Evolutionary conservation across 2,888 invertebrate species (phyloP), one percentile per base, ranked within the genome.

Genomic region (Microchrysa polita): DNA sequence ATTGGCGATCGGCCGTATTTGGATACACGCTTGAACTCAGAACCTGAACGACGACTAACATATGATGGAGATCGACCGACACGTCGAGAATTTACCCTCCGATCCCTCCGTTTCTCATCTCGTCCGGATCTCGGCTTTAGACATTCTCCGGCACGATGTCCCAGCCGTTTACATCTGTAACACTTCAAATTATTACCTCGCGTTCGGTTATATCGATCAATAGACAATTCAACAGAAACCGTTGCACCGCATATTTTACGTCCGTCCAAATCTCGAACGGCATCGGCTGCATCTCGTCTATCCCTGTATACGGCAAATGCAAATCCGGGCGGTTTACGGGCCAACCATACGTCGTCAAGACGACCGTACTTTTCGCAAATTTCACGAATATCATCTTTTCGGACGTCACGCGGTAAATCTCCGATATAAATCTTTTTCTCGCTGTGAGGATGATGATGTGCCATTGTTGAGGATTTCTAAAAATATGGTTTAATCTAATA

Each of bases 301-400:
- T 61, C 61, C 1, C 40, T 42, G 40, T 22, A 61, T 20, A 40
- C 61, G 40, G 18, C 61, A 42, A 61, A 61, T 23, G 40, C 61
- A 42, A 61, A 61, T 1, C 61, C 61, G 2, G 61, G 61, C 18
- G 61, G 61, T 9, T 61, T 61, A 12, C 61, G 61, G n/a, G 61
- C 61, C 40, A 61, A 42, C 61, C 61, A 61, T 16, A 61, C 61
- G 42, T 61, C 61, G 18, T 18, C 12, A n/a, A 61, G 40, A 10
- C 61, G 61, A 10, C 61, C 61, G 34, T 61, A 61, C 10, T 61
- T 34, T 18, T 42, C 16, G 34, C 61, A 61, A 40, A 61, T n/a
- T 2, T 61, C 61, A 4, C 42, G 14, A 10, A 61, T 1, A 16
- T 61, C 61, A 4, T 61, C 61, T 14, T 20, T n/a, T 5, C 61